These are phyloP conservation scores for Nettapus auritus DNA, from an alignment of 2,113 vertebrate species.

Conservation along the genomic window DNA sequence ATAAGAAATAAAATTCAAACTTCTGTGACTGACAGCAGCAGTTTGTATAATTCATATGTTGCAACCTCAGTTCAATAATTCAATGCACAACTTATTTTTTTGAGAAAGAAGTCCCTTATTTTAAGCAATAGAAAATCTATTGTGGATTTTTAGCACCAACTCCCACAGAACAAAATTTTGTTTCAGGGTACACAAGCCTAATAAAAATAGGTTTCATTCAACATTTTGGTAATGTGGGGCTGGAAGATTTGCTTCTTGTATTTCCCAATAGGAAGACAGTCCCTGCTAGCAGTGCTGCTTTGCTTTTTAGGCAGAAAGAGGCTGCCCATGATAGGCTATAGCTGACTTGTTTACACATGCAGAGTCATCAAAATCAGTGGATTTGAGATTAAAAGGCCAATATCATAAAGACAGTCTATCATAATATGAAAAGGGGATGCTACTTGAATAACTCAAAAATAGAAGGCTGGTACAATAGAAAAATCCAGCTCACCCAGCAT, in stretches of 20 bases:
- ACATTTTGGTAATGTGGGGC: neutral
- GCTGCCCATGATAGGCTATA: neutral
- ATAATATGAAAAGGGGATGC: neutral
- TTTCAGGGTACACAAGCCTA: neutral
- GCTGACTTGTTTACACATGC: neutral
- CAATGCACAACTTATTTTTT: rapidly evolving
- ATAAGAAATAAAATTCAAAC: neutral
- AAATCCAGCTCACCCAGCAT: neutral
- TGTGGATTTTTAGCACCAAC: neutral
- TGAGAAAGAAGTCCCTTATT: neutral
- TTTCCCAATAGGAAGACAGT: neutral
- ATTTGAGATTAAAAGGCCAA: neutral
- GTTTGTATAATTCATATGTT: neutral
- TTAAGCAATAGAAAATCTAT: neutral
- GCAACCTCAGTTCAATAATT: neutral
- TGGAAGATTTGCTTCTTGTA: neutral
- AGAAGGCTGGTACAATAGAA: neutral
- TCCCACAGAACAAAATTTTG: neutral
- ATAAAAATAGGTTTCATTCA: neutral
- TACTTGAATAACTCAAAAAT: neutral
- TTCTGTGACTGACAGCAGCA: neutral
- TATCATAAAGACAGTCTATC: neutral
- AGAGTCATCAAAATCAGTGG: neutral
- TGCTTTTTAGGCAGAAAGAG: neutral
- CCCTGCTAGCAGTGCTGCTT: neutral